These are phyloP conservation scores for Leucophenga maculata DNA, from an alignment of 2,888 invertebrate genomes.

Conservation along the genomic window DNA sequence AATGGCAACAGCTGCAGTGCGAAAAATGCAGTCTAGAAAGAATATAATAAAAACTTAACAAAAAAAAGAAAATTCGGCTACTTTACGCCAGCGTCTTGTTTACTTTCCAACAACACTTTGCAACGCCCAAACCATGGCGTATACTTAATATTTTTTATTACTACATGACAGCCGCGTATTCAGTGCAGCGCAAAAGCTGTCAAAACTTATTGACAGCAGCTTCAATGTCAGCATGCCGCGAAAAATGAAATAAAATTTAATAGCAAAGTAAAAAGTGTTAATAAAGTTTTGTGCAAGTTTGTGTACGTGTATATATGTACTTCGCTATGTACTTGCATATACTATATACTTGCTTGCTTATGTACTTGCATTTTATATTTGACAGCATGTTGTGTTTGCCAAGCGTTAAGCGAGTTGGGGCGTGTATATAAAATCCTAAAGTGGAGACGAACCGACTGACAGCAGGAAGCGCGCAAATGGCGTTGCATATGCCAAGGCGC, in stretches of 20 bases:
- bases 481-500: too few relatives aligned
- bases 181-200: slow-evolving; percentile 43
- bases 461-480: too few relatives aligned
- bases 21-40: not conserved
- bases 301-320: not conserved
- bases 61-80: not conserved
- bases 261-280: slow-evolving; percentile 35
- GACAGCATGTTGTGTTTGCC: not conserved
- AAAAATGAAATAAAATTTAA: slow-evolving; percentile 39
- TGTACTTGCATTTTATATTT: not conserved
- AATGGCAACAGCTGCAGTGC: slow-evolving; percentile 17
- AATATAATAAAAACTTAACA: slow-evolving; percentile 1
- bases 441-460: too few relatives aligned
- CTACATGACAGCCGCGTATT: too few relatives aligned
- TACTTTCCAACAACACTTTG: not conserved
- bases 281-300: slow-evolving; percentile 15
- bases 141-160: too few relatives aligned
- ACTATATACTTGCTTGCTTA: not conserved
- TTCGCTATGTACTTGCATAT: not conserved
- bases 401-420: not conserved
- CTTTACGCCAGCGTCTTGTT: not conserved
- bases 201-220: slow-evolving; percentile 53
- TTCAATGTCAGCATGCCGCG: slow-evolving; percentile 20
- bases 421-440: not conserved
- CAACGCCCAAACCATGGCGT: not conserved